Percentiles rank a stretch among this genome's conserved stretches.
Conservation (phyloP, 1,140 invertebrate genomes). For the Lanistes nyassanus region DNA sequence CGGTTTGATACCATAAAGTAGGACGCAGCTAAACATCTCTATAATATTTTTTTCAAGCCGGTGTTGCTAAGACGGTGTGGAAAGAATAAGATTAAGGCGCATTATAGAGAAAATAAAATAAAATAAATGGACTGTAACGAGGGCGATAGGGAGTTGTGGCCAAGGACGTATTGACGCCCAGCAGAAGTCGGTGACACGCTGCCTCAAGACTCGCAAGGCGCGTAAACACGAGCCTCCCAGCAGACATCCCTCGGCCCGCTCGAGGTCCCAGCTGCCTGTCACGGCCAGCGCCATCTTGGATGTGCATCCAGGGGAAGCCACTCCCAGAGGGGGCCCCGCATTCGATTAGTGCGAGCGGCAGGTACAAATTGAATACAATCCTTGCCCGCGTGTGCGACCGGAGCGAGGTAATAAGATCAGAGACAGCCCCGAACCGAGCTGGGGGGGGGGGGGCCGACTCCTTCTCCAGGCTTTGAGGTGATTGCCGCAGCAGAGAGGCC, state of each 20-base stretch:
- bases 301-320: slow-evolving; percentile 16
- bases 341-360: slow-evolving; percentile 23
- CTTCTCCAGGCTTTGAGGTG: no score
- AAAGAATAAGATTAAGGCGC: no score
- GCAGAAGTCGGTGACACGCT: background rate
- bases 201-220: background rate
- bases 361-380: slow-evolving; percentile 31
- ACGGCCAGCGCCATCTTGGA: slow-evolving; percentile 17
- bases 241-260: background rate
- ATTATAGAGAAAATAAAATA: background rate
- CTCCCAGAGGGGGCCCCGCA: slow-evolving; percentile 19
- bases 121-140: background rate
- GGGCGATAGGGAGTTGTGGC: background rate
- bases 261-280: slow-evolving; percentile 11
- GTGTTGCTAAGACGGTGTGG: no score
- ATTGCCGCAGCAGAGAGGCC: no score
- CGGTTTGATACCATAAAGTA: no score
- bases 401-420: slow-evolving; percentile 27
- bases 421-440: slow-evolving; percentile 5
- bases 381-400: slow-evolving; percentile 12
- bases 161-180: background rate
- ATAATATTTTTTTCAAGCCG: no score
- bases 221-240: slow-evolving; percentile 20
- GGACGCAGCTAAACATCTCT: no score
- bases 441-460: no score